Evolutionary conservation across 2,888 invertebrate species (phyloP).

Genomic region (Mycalesis mineus): DNA sequence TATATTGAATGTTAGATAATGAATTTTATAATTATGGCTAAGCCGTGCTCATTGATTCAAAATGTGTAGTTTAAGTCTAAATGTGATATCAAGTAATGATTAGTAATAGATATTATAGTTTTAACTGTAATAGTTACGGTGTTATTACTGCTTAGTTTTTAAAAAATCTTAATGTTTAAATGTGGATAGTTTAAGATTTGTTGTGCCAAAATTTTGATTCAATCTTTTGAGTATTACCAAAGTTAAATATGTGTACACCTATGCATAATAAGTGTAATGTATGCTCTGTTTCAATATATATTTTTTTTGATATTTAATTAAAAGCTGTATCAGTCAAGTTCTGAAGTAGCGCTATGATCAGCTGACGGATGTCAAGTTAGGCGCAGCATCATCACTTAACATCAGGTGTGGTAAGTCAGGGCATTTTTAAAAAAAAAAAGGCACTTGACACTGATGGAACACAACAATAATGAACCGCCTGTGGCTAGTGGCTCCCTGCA

Average conservation of each 20-base stretch:
- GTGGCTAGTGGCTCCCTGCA: too few species aligned
- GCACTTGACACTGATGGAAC: too few species aligned
- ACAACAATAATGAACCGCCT: too few species aligned
- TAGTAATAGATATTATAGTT: constrained; percentile 22
- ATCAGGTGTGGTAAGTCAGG: too few species aligned
- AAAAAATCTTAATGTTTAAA: constrained; percentile 17
- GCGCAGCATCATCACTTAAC: too few species aligned
- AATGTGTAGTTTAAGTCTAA: constrained; percentile 49
- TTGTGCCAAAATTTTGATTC: constrained; percentile 29
- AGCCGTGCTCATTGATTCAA: constrained; percentile 38
- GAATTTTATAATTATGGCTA: constrained; percentile 24
- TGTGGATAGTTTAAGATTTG: constrained; percentile 25
- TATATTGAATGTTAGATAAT: constrained; percentile 7
- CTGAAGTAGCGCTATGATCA: too few species aligned
- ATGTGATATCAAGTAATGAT: constrained; percentile 55
- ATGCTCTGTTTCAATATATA: constrained; percentile 7
- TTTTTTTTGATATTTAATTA: too few species aligned
- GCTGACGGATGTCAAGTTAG: too few species aligned
- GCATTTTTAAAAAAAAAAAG: too few species aligned
- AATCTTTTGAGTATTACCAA: constrained; percentile 19
- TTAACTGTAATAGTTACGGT: constrained; percentile 15
- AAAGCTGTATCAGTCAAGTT: too few species aligned
- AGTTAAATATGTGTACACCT: constrained; percentile 19
- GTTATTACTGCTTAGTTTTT: constrained; percentile 12
- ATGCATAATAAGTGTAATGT: neutral